A percentile compares a stretch with the other conserved stretches of the same genome.
These are phyloP conservation scores for Nothobranchius kuhntae DNA, from an alignment of 2,113 vertebrate genomes.

Conservation along the genomic window DNA sequence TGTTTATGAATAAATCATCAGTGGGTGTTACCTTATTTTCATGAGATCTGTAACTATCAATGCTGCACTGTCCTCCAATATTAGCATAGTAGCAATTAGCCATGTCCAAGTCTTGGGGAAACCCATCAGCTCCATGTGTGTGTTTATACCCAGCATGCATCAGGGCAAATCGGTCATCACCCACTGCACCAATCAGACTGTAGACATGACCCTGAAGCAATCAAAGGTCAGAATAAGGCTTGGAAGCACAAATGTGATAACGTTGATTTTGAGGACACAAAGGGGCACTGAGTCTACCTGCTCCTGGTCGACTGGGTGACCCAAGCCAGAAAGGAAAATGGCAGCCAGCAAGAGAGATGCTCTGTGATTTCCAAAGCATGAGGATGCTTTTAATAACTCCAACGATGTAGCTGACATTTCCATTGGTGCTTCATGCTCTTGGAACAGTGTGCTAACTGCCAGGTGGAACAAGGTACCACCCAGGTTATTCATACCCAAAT, in stretches of 20 bases:
- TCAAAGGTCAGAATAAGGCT: neutral
- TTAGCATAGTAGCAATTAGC: constrained; percentile 90
- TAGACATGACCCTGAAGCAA: constrained; percentile 87
- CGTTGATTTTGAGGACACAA: neutral
- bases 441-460: constrained; percentile 71
- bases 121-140: constrained; percentile 86
- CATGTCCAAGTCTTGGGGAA: constrained; percentile 84
- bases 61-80: constrained; percentile 81
- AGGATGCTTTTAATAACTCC: constrained; percentile 80
- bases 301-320: constrained; percentile 70
- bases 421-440: constrained; percentile 47
- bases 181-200: constrained; percentile 87
- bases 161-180: constrained; percentile 84
- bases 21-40: constrained; percentile 78
- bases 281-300: constrained; percentile 75
- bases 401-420: constrained; percentile 55
- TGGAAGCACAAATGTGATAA: neutral
- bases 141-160: constrained; percentile 96
- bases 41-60: constrained; percentile 76
- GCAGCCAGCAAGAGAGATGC: constrained; percentile 88
- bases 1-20: neutral
- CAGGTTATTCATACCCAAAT: constrained; percentile 25
- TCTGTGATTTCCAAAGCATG: constrained; percentile 88
- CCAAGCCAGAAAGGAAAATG: constrained; percentile 84
- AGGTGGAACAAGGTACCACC: constrained; percentile 80